Conservation (phyloP, 2,113 vertebrate genomes). For the Dipodomys spectabilis region DNA sequence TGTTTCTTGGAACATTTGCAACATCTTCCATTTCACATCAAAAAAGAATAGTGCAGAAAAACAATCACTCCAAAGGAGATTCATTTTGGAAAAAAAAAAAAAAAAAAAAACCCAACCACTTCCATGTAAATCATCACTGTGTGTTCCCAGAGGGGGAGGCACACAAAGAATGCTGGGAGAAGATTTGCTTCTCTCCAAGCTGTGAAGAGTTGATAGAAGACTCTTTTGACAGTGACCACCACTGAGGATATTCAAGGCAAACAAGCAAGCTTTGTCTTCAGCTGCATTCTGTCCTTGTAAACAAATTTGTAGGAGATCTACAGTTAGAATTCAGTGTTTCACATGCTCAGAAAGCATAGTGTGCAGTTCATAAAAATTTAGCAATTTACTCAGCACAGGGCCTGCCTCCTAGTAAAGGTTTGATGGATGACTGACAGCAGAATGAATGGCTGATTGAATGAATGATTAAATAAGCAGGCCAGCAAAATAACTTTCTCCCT, state of each 20-base stretch:
- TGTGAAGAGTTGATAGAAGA: slow-evolving; percentile 52
- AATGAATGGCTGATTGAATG: not conserved
- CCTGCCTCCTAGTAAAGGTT: not conserved
- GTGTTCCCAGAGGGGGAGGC: slow-evolving; percentile 42
- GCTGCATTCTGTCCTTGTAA: slow-evolving; percentile 25
- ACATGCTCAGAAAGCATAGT: not conserved
- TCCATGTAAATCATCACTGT: not conserved
- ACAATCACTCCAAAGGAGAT: not conserved
- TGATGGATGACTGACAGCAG: not conserved
- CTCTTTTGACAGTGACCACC: slow-evolving; percentile 17
- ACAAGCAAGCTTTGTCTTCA: not conserved
- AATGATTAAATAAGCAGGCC: not conserved
- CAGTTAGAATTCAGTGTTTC: slow-evolving; percentile 19
- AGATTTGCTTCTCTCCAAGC: slow-evolving; percentile 42
- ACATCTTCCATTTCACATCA: slow-evolving; percentile 47
- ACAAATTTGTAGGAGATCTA: not conserved
- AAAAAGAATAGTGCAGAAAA: slow-evolving; percentile 44
- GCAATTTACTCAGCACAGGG: not conserved
- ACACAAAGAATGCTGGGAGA: slow-evolving; percentile 28
- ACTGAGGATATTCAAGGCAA: not conserved
- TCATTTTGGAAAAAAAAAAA: not conserved
- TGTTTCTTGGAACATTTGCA: slow-evolving; percentile 13
- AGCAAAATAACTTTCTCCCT: not conserved
- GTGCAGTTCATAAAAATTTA: not conserved
- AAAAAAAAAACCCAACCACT: not conserved